Conservation (phyloP, 2,888 invertebrate genomes). For the Drosophila seclusa region DNA sequence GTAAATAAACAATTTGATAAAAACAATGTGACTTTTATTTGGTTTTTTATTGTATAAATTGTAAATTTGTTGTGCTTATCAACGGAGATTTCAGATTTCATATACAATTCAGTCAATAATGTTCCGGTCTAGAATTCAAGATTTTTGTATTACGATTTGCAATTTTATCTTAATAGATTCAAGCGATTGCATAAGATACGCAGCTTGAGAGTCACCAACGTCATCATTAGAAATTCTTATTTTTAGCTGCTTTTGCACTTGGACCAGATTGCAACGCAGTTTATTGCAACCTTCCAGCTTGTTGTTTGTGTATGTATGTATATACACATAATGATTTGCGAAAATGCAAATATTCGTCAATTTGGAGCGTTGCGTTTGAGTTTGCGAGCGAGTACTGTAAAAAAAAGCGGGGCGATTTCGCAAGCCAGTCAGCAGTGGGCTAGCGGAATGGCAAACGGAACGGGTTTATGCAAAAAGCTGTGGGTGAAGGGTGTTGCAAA, state of each 20-base stretch:
- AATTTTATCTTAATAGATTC: neutral
- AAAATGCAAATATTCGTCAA: neutral
- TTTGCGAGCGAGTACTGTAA: slow-evolving; percentile 14
- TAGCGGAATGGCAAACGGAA: slow-evolving; percentile 22
- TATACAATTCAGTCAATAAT: neutral
- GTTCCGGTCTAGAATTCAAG: neutral
- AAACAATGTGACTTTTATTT: neutral
- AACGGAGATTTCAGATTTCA: neutral
- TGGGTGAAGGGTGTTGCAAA: neutral
- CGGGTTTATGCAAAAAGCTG: slow-evolving; percentile 15
- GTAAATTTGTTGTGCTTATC: neutral
- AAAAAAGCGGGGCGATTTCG: slow-evolving; percentile 52
- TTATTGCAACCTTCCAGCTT: neutral
- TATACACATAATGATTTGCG: neutral
- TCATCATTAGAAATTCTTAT: neutral
- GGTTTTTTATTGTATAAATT: neutral
- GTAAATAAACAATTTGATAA: neutral
- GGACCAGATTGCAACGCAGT: neutral
- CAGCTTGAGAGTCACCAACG: neutral
- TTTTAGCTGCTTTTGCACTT: neutral
- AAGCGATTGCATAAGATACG: neutral
- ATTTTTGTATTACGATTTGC: neutral
- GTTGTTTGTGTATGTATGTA: neutral
- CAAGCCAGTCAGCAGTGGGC: slow-evolving; percentile 50
- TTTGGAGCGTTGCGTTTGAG: neutral